These are phyloP conservation scores for Branchipolynoe longqiensis DNA, from an alignment of 2,888 invertebrate species.

Conservation along the genomic window DNA sequence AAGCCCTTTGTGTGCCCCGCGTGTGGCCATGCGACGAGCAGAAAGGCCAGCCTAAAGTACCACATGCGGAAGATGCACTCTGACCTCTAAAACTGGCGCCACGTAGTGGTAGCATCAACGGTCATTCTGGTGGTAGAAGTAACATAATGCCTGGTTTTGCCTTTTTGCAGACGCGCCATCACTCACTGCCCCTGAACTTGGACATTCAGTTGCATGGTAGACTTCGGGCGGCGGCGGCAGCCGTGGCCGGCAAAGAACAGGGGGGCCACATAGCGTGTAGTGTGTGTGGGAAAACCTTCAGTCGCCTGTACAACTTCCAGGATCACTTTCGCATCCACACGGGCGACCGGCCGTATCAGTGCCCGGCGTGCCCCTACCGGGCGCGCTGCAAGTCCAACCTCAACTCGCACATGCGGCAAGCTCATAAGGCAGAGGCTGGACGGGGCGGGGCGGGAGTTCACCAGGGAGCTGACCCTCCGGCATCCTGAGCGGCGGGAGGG, in stretches of 20 bases:
- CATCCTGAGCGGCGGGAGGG: too few species aligned
- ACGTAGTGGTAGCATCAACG: too few species aligned
- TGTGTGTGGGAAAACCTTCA: slow-evolving; percentile 36
- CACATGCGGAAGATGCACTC: too few species aligned
- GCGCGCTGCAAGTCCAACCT: slow-evolving; percentile 37
- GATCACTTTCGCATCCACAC: slow-evolving; percentile 37
- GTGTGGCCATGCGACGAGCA: neutral
- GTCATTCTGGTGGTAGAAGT: slow-evolving; percentile 11
- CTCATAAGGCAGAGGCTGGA: too few species aligned
- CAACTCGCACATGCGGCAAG: neutral
- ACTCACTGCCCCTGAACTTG: neutral
- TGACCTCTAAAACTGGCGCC: too few species aligned
- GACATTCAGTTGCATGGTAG: neutral
- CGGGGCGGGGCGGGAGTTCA: too few species aligned
- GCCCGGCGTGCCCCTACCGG: slow-evolving; percentile 18
- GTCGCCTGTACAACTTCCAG: slow-evolving; percentile 31
- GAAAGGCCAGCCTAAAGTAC: neutral
- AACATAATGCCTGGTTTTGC: neutral
- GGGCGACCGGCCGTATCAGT: slow-evolving; percentile 26
- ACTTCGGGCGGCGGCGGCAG: neutral
- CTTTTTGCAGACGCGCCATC: slow-evolving; percentile 12
- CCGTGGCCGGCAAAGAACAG: neutral
- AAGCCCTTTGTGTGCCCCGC: slow-evolving; percentile 1
- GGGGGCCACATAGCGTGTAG: neutral
- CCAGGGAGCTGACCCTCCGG: too few species aligned